Evolutionary conservation across 2,113 vertebrate genomes (phyloP), one percentile per base, ranked within the genome.

Genomic region (Mellivora capensis): DNA sequence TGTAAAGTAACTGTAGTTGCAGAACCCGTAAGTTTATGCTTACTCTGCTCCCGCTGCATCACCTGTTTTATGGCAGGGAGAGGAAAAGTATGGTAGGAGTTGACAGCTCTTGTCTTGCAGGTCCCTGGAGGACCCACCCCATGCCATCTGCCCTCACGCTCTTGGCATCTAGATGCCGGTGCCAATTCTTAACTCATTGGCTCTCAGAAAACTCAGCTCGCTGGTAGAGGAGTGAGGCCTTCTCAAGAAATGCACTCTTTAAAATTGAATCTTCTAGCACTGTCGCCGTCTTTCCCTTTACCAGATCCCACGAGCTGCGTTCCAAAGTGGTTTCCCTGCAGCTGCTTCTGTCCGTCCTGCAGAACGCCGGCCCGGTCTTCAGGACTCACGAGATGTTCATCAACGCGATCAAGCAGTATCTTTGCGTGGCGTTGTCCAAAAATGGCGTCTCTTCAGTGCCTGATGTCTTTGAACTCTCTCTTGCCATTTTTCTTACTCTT

Each of bases 351-450:
- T 99, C 99, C 0, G 99, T 99, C 94, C 98, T 99, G 93, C 99
- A 99, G 98, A 99, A 99, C 1, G 99, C 99, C 1, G 99, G 99
- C 25, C 99, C 99, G 0, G 99, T 99, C 93, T 99, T 99, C 98
- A 99, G 99, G 98, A 99, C 99, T 1, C 99, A 99, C 0, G 99
- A 99, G 98, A 99, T 99, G 99, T 99, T 99, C 76, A 99, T 99
- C 98, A 99, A 99, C 47, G 99, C 99, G 57, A 99, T 99, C 98
- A 99, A 99, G 98, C 99, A 99, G 74, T 99, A 99, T 91, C 99
- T 99, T 96, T 99, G 99, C 64, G 99, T 99, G 98, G 99, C 99
- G 0, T 98, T 99, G 87, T 99, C 99, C 91, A 99, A 99, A 97
- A 99, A 99, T 0, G 99, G 99, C 27, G 99, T 99, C 64, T 99